Base-by-base conservation (phyloP, 2,113 vertebrate genomes). In the Dasyornis broadbenti region DNA sequence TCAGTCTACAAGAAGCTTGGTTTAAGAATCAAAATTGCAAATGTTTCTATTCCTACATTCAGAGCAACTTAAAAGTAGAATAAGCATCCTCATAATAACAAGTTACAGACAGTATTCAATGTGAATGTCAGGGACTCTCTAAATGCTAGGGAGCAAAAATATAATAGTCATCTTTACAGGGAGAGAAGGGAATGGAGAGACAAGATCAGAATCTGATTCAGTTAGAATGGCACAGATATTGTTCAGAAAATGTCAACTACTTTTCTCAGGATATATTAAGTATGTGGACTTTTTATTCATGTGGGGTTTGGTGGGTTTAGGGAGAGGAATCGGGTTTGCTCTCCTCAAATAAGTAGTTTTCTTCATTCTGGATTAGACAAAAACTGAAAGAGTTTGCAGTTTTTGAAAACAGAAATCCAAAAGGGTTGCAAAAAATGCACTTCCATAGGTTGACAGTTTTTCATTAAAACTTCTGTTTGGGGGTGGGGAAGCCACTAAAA, bases 261-360 rank as follows among this genome's bases (percentile, higher is more conserved):
- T 72, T 83, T 92, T 57, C 40, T 61, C 54, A 11, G 28, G 10
- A n/a, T 65, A 50, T 57, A 69, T 65, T 61, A 88, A 65, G 9
- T 8, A 7, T 19, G 9, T 24, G 64, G 63, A 44, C 2, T 15
- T 88, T 71, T 11, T 73, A 23, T 11, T 61, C 10, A 6, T 10
- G 4, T 0, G 0, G 8, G 3, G 4, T 1, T 22, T 56, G 10
- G 16, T 28, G 15, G 26, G 13, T 89, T 82, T 28, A 37, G 18
- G 30, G 7, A 77, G 21, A 69, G 11, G 6, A 5, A 8, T 5
- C 57, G 17, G 3, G 6, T 87, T 86, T 84, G 11, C 26, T 75
- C 57, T 84, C 26, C 30, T 70, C 33, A 77, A 21, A 88, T 40
- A 27, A 50, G 19, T 30, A 71, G 16, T 28, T 60, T 75, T 64